phyloP scores from a whole-genome alignment of 1,140 invertebrate species.

The Cryptotermes secundus region DNA sequence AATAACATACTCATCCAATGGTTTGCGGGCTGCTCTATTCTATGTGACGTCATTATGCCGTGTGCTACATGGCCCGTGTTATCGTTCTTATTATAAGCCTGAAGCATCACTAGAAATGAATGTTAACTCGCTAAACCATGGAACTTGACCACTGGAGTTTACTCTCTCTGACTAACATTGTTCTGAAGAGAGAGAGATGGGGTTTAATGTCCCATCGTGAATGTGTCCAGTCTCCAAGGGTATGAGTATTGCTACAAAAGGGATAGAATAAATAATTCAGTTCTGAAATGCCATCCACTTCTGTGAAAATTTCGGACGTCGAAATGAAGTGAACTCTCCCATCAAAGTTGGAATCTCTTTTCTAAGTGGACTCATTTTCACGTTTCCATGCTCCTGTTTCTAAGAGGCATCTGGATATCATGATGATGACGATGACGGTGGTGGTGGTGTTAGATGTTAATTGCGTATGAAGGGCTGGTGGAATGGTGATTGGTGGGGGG shows the following conservation, averaged over 20 bases:
- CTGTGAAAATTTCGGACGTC: background rate
- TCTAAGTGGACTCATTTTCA: no score
- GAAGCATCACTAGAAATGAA: background rate
- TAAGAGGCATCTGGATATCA: no score
- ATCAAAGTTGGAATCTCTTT: no score
- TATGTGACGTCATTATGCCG: constrained; percentile 11
- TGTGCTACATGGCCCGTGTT: background rate
- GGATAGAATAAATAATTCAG: background rate
- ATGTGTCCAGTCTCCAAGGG: background rate
- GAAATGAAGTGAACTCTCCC: no score
- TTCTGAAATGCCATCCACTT: background rate
- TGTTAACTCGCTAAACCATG: background rate
- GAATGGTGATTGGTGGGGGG: no score
- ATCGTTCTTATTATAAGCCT: constrained; percentile 7
- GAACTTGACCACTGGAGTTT: background rate
- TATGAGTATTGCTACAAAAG: background rate
- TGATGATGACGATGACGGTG: no score
- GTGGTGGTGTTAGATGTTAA: no score
- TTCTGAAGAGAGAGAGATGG: background rate
- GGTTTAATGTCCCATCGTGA: background rate
- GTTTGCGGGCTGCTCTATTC: background rate
- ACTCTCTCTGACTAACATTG: background rate
- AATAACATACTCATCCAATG: constrained; percentile 13
- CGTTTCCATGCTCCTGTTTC: no score
- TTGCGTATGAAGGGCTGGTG: no score